A percentile compares a stretch with the other conserved stretches of the same genome.
Evolutionary conservation across 2,888 invertebrate genomes (phyloP).

Genomic region (Eretmocerus hayati): DNA sequence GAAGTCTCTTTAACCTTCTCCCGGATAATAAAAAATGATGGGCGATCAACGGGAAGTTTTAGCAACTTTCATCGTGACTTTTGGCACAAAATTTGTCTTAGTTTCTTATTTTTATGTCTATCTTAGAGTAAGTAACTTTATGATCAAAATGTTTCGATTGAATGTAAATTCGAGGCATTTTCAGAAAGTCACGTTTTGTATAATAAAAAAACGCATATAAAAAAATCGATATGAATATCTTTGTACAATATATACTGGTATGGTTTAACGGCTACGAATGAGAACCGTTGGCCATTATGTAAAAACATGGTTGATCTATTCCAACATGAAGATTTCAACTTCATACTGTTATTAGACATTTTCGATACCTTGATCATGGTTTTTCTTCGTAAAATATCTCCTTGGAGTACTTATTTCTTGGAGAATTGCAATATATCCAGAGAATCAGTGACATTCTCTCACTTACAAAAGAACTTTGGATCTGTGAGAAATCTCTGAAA

Average conservation of each 20-base stretch:
- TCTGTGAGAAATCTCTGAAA: too few relatives aligned
- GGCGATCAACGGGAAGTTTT: constrained; percentile 12
- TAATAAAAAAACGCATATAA: constrained; percentile 20
- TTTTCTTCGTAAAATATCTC: too few relatives aligned
- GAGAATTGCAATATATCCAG: too few relatives aligned
- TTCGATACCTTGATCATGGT: too few relatives aligned
- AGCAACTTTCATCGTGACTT: constrained; percentile 13
- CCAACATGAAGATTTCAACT: too few relatives aligned
- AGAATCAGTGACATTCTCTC: too few relatives aligned
- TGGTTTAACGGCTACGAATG: neutral
- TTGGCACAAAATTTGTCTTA: constrained; percentile 20
- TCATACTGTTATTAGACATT: too few relatives aligned
- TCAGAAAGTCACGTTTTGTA: neutral
- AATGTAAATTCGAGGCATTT: constrained; percentile 3
- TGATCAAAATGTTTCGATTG: constrained; percentile 9
- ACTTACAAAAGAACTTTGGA: too few relatives aligned
- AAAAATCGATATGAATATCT: constrained; percentile 20
- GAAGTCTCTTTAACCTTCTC: too few relatives aligned
- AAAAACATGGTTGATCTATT: neutral
- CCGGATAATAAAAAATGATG: too few relatives aligned
- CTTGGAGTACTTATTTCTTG: too few relatives aligned
- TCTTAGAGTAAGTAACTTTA: constrained; percentile 6
- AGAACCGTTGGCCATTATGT: neutral
- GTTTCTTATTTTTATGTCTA: constrained; percentile 3
- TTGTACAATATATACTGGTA: constrained; percentile 21